Percentiles rank a stretch among this genome's conserved stretches.
These are phyloP conservation scores for Eutrigla gurnardus DNA, from an alignment of 2,797 vertebrate species.

Conservation along the genomic window DNA sequence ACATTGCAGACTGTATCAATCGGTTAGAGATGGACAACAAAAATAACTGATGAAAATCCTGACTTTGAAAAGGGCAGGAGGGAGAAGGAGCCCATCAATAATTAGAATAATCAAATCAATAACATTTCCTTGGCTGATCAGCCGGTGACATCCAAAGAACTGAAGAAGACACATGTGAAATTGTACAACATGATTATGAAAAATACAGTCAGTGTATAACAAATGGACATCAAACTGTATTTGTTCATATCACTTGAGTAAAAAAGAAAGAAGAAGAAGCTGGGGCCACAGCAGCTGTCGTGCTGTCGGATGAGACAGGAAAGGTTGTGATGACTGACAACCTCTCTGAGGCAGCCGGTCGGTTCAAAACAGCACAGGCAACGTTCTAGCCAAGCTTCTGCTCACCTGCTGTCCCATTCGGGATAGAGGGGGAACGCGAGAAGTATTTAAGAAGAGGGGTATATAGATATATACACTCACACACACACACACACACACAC, in stretches of 20 bases:
- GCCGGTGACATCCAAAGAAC: slow-evolving; percentile 66
- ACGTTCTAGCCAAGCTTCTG: slow-evolving; percentile 84
- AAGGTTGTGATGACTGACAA: slow-evolving; percentile 84
- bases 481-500: slow-evolving; percentile 52
- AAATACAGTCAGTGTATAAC: slow-evolving; percentile 78
- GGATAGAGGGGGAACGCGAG: slow-evolving; percentile 83
- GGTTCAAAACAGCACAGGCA: slow-evolving; percentile 80
- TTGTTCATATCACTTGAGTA: slow-evolving; percentile 75
- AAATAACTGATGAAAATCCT: slow-evolving; percentile 65
- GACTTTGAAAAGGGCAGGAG: slow-evolving; percentile 49
- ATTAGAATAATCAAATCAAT: slow-evolving; percentile 40
- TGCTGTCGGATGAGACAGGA: slow-evolving; percentile 79
- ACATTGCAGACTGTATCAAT: slow-evolving; percentile 86
- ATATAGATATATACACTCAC: slow-evolving; percentile 40
- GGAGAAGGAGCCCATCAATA: slow-evolving; percentile 30
- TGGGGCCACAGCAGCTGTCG: slow-evolving; percentile 65
- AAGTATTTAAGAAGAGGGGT: slow-evolving; percentile 84
- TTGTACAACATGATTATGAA: slow-evolving; percentile 69
- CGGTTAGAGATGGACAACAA: slow-evolving; percentile 70
- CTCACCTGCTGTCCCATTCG: slow-evolving; percentile 91
- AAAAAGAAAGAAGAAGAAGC: slow-evolving; percentile 70
- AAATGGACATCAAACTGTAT: slow-evolving; percentile 74
- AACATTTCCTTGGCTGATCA: slow-evolving; percentile 46
- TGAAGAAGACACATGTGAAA: slow-evolving; percentile 62
- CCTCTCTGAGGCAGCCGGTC: slow-evolving; percentile 80